phyloP scores from a whole-genome alignment of 2,888 invertebrate species.

The Minunthozetes semirufus region DNA sequence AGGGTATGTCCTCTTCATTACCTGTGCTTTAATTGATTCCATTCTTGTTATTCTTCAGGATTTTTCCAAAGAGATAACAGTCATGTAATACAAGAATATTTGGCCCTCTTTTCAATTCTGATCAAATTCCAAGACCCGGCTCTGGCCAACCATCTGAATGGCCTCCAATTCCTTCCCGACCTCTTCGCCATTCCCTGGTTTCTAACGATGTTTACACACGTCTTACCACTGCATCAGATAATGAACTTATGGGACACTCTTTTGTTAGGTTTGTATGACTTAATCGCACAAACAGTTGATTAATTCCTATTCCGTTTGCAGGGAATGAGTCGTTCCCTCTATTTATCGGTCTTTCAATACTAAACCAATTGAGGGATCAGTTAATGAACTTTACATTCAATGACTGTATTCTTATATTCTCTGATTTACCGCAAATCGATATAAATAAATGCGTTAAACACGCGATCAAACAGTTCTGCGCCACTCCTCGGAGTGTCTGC shows the following conservation, averaged over 20 bases:
- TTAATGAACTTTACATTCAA: conserved; percentile 88
- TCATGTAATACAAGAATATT: conserved; percentile 87
- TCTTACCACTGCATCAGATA: conserved; percentile 95
- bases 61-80: conserved; percentile 97
- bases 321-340: conserved; percentile 89
- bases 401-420: conserved; percentile 94
- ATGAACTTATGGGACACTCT: conserved; percentile 96
- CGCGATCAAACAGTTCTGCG: conserved; percentile 74
- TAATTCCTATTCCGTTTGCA: neutral
- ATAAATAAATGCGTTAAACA: conserved; percentile 85
- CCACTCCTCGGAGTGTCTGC: conserved; percentile 58
- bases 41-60: conserved; percentile 48
- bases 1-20: conserved; percentile 6
- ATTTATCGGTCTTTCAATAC: conserved; percentile 85
- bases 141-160: conserved; percentile 79
- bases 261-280: conserved; percentile 62
- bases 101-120: conserved; percentile 92
- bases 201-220: conserved; percentile 91
- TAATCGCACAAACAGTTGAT: no score
- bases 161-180: conserved; percentile 90
- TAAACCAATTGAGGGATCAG: conserved; percentile 75
- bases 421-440: conserved; percentile 96
- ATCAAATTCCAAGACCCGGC: conserved; percentile 91
- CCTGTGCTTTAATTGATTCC: conserved; percentile 57
- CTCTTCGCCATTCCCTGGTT: conserved; percentile 99